A percentile compares a stretch with the other conserved stretches of the same genome.
Evolutionary conservation across 2,113 vertebrate genomes (phyloP).

Genomic region (Gymnogyps californianus): DNA sequence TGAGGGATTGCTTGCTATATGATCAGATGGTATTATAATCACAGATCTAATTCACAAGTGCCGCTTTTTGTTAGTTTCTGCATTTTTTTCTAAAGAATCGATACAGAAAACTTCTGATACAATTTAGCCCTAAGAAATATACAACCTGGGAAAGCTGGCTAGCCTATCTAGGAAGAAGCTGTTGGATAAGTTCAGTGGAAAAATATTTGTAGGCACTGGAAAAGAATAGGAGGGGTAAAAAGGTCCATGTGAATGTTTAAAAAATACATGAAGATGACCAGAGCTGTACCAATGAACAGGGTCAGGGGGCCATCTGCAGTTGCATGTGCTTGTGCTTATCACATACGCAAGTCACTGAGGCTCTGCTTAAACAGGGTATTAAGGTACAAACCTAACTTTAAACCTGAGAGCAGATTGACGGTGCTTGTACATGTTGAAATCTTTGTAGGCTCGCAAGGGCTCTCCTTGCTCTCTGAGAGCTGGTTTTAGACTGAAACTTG

Average conservation of each 20-base stretch:
- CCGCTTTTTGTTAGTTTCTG: not conserved
- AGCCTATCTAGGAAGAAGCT: not conserved
- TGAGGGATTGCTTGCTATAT: not conserved
- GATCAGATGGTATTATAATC: not conserved
- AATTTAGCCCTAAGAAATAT: not conserved
- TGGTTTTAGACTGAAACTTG: not conserved
- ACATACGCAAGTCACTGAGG: not conserved
- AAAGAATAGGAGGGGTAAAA: not conserved
- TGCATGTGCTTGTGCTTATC: not conserved
- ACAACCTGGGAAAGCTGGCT: not conserved
- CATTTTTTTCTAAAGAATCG: not conserved
- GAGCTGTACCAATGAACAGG: not conserved
- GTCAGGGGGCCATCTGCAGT: not conserved
- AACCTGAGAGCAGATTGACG: not conserved
- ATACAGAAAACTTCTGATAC: not conserved
- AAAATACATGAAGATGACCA: not conserved
- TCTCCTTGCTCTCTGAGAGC: not conserved
- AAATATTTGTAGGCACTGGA: not conserved
- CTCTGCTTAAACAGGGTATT: not conserved
- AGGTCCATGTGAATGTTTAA: not conserved
- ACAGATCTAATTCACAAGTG: not conserved
- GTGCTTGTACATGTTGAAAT: not conserved
- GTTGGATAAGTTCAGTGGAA: not conserved
- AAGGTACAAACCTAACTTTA: not conserved
- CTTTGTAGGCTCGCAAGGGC: not conserved